Evolutionary conservation across 2,888 invertebrate genomes (phyloP).

Genomic region (Cheilosia urbana): DNA sequence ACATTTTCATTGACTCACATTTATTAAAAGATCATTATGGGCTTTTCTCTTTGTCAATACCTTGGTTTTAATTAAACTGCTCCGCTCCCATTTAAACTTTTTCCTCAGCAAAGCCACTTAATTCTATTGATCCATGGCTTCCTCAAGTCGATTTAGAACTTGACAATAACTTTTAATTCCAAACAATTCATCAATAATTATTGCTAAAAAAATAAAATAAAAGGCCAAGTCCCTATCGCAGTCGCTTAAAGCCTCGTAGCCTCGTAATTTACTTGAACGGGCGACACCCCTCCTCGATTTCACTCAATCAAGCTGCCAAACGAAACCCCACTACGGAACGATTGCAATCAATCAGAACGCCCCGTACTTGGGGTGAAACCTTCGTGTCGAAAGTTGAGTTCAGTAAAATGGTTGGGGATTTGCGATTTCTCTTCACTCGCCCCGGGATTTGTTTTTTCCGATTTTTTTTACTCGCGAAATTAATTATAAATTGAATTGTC

Average conservation of each 20-base stretch:
- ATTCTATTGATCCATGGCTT: neutral
- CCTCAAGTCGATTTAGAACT: constrained; percentile 12
- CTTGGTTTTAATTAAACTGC: constrained; percentile 43
- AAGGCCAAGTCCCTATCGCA: neutral
- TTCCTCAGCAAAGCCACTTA: constrained; percentile 3
- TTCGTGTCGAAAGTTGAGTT: neutral
- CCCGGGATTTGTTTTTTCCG: neutral
- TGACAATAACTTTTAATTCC: constrained; percentile 34
- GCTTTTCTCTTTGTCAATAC: neutral
- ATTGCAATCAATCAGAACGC: constrained; percentile 41
- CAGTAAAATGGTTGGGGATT: constrained; percentile 1
- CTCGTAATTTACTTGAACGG: constrained; percentile 10
- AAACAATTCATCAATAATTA: constrained; percentile 42
- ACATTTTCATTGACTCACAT: too few relatives aligned
- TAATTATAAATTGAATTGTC: constrained; percentile 57
- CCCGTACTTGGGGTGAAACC: constrained; percentile 14
- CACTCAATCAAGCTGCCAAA: constrained; percentile 19
- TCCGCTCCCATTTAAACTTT: neutral
- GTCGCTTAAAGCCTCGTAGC: constrained; percentile 16
- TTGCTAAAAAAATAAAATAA: neutral
- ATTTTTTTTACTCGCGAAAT: constrained; percentile 31
- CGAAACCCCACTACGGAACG: constrained; percentile 7
- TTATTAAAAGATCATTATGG: too few relatives aligned
- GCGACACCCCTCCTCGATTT: neutral
- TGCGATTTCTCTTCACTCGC: neutral